These are phyloP conservation scores for Xylota sylvarum DNA, from an alignment of 2,888 invertebrate species.

Conservation along the genomic window DNA sequence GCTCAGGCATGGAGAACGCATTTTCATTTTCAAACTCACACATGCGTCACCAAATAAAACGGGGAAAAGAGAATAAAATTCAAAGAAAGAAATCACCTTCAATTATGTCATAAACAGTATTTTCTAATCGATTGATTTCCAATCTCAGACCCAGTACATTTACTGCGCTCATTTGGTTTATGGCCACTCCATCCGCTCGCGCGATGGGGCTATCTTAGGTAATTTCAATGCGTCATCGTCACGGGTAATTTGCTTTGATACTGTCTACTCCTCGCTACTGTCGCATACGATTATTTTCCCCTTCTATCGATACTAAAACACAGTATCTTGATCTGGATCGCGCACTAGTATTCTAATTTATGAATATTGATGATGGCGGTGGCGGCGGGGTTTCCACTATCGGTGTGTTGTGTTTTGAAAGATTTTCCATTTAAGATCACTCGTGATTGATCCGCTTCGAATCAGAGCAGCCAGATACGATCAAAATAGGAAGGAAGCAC, in stretches of 20 bases:
- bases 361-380: constrained; percentile 34
- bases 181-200: no score
- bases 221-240: constrained; percentile 39
- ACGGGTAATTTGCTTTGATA: constrained; percentile 28
- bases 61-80: constrained; percentile 4
- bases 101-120: constrained; percentile 56
- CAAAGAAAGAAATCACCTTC: constrained; percentile 12
- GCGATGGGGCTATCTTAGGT: neutral
- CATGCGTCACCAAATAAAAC: constrained; percentile 28
- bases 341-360: constrained; percentile 47
- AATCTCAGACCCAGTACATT: constrained; percentile 27
- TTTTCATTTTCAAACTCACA: constrained; percentile 53
- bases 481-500: constrained; percentile 25
- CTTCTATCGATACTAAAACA: constrained; percentile 33
- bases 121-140: constrained; percentile 57
- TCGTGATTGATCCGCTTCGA: constrained; percentile 1
- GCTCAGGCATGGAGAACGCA: constrained; percentile 20
- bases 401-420: constrained; percentile 42
- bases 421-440: constrained; percentile 47
- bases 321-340: constrained; percentile 34
- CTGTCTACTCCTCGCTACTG: constrained; percentile 7
- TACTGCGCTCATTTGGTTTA: neutral
- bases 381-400: no score
- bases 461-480: neutral
- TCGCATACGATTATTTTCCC: constrained; percentile 23